A percentile compares a stretch with the other conserved stretches of the same genome.
phyloP scores from a whole-genome alignment of 2,113 vertebrate genomes.

The Tragelaphus scriptus region DNA sequence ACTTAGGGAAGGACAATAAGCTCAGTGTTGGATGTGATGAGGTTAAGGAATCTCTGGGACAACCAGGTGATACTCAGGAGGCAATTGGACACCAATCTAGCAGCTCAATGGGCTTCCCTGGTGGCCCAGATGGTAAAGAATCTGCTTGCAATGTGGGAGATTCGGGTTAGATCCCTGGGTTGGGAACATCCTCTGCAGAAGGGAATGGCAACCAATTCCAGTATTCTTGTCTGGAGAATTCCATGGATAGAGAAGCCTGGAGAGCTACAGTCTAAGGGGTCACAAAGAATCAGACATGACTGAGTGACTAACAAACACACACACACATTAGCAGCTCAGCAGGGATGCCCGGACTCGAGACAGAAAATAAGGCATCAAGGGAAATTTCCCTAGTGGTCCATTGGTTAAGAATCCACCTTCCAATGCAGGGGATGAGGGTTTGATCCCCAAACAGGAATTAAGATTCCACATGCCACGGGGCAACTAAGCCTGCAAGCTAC shows the following conservation, averaged over 20 bases:
- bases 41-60: background rate
- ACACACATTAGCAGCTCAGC: background rate
- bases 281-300: background rate
- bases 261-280: background rate
- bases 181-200: background rate
- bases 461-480: background rate
- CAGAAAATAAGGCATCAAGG: background rate
- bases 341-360: background rate
- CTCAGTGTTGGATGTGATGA: background rate
- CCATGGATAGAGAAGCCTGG: background rate
- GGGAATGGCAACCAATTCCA: background rate
- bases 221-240: background rate
- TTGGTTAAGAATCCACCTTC: background rate
- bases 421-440: background rate
- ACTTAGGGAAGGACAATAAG: background rate
- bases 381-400: background rate
- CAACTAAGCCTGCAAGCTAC: background rate
- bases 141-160: background rate
- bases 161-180: background rate
- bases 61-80: background rate
- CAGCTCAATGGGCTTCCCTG: background rate
- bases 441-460: background rate
- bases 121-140: background rate
- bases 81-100: fast-evolving
- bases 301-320: background rate